Percentiles rank a stretch among this genome's conserved stretches.
Conservation (phyloP, 2,113 vertebrate genomes). For the Narcine bancroftii region DNA sequence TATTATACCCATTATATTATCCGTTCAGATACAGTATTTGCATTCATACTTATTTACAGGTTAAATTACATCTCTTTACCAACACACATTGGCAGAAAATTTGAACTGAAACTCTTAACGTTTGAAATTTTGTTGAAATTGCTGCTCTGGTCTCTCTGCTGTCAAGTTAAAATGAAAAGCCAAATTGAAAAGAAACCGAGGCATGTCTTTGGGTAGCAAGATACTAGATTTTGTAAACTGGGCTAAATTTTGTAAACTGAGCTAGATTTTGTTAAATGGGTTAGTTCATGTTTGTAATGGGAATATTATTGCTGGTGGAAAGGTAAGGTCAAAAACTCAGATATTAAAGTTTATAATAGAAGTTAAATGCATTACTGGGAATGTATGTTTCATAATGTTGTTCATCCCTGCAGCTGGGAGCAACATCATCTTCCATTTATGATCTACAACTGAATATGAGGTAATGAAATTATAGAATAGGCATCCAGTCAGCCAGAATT, state of each 20-base stretch:
- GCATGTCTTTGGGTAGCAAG: not conserved
- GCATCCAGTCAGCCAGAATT: not conserved
- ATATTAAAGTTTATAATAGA: not conserved
- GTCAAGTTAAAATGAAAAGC: not conserved
- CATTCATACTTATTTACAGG: not conserved
- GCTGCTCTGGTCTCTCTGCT: not conserved
- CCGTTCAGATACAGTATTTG: not conserved
- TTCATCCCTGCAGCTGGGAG: not conserved
- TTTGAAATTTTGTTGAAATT: not conserved
- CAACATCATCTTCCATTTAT: conserved; percentile 1
- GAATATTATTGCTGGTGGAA: not conserved
- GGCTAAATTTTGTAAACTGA: not conserved
- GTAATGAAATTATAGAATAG: not conserved
- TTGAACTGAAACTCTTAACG: not conserved
- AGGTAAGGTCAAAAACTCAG: not conserved
- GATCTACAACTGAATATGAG: not conserved
- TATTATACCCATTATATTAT: not conserved
- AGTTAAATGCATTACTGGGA: not conserved
- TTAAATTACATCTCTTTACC: not conserved
- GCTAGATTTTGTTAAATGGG: not conserved
- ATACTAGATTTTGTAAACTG: not conserved
- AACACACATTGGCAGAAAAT: not conserved
- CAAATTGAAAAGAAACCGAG: not conserved
- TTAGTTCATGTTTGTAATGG: not conserved
- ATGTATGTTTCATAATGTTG: not conserved